Conservation (phyloP, 23 tunicate genomes). For the Styela plicata region DNA sequence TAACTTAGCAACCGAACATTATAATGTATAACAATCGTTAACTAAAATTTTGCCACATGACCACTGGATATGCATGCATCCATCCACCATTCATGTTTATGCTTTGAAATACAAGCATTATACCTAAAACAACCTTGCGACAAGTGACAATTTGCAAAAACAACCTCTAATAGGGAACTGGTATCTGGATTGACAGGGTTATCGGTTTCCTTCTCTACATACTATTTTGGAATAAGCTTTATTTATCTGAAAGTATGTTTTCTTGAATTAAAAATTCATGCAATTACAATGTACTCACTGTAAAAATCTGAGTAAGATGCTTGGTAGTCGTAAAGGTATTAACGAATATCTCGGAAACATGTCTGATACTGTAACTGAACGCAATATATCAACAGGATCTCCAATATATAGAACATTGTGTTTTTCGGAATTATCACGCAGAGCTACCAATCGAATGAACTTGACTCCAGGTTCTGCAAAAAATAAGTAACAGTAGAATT, state of each 20-base stretch:
- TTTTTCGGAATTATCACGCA: neutral
- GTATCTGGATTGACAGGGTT: no score
- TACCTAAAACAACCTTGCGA: no score
- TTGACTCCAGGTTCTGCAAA: conserved; percentile 25
- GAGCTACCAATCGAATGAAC: conserved; percentile 38
- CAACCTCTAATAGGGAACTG: no score
- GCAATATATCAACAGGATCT: conserved; percentile 49
- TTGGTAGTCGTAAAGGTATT: conserved; percentile 51
- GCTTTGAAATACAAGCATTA: no score
- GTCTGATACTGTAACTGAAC: conserved; percentile 59
- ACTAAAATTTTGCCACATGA: no score
- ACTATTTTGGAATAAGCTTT: no score
- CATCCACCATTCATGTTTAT: no score
- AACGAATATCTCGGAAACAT: conserved; percentile 39
- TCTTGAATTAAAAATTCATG: neutral
- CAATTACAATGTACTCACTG: conserved; percentile 43
- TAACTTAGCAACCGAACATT: no score
- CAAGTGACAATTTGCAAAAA: no score
- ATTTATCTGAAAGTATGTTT: neutral
- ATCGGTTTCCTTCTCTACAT: neutral
- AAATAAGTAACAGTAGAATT: no score
- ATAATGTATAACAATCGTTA: no score
- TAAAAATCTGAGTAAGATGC: conserved; percentile 52
- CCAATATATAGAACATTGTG: conserved; percentile 70
- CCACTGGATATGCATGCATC: no score